Conservation (phyloP, 2,888 invertebrate genomes). For the Psylliodes chrysocephalus region DNA sequence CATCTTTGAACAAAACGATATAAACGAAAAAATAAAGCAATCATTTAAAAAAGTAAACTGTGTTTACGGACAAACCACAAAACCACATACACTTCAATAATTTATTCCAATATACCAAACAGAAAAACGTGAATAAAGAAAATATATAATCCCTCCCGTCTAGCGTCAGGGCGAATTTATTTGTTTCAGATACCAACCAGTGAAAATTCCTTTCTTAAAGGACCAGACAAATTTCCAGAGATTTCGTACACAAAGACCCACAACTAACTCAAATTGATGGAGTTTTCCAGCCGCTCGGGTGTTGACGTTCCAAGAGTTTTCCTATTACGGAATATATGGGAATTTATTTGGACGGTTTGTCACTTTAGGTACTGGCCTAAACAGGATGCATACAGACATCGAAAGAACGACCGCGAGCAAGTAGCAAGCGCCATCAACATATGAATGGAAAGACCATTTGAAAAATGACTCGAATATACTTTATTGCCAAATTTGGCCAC, state of each 20-base stretch:
- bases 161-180: neutral
- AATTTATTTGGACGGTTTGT: neutral
- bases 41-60: too few relatives aligned
- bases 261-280: too few relatives aligned
- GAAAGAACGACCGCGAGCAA: neutral
- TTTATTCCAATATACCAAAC: too few relatives aligned
- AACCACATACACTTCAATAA: too few relatives aligned
- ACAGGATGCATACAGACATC: slow-evolving; percentile 11
- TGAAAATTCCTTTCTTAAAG: neutral
- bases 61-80: too few relatives aligned
- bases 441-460: slow-evolving; percentile 31
- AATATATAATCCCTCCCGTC: neutral
- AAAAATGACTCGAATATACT: slow-evolving; percentile 33
- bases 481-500: slow-evolving; percentile 34
- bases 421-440: slow-evolving; percentile 18
- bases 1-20: too few relatives aligned
- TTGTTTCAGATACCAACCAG: neutral
- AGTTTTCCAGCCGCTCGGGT: neutral
- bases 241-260: too few relatives aligned
- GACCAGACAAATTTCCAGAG: neutral
- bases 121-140: too few relatives aligned
- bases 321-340: too few relatives aligned
- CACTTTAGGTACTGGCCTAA: slow-evolving; percentile 3
- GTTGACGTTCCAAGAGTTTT: too few relatives aligned
- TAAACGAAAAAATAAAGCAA: too few relatives aligned